These are phyloP conservation scores for Julus scandinavius DNA, from an alignment of 2,888 invertebrate genomes.

Conservation along the genomic window DNA sequence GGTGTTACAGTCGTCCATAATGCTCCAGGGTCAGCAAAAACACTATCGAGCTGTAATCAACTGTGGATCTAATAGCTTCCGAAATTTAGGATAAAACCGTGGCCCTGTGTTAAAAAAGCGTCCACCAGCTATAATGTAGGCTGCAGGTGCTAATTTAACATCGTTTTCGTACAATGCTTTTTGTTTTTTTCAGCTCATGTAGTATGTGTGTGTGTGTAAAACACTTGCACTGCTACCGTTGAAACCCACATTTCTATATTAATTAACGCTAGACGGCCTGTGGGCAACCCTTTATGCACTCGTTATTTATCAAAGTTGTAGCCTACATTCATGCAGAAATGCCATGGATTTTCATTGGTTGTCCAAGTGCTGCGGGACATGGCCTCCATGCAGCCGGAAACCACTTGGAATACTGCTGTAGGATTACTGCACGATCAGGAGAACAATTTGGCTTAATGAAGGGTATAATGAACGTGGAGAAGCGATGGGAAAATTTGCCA, in stretches of 20 bases:
- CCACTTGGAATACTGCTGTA: not conserved
- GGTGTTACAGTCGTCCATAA: not conserved
- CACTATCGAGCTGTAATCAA: not conserved
- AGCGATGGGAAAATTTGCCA: not conserved
- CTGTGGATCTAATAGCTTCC: not conserved
- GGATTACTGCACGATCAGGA: not conserved
- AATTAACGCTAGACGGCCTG: not conserved
- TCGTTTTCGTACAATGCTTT: not conserved
- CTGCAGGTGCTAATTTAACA: constrained; percentile 35
- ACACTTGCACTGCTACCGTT: not conserved
- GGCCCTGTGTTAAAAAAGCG: no score
- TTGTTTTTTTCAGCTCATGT: not conserved
- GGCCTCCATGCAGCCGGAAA: not conserved
- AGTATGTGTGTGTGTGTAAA: no score
- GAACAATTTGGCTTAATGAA: not conserved
- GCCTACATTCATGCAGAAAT: not conserved
- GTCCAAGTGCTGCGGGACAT: not conserved
- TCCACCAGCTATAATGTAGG: not conserved
- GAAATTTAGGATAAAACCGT: not conserved
- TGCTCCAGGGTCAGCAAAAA: constrained; percentile 2
- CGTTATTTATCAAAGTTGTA: not conserved
- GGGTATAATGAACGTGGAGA: not conserved
- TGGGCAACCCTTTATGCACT: constrained; percentile 1
- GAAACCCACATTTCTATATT: not conserved
- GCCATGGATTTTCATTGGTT: not conserved